Evolutionary conservation across 2,113 vertebrate genomes (phyloP).

Genomic region (Pelecanoides urinatrix): DNA sequence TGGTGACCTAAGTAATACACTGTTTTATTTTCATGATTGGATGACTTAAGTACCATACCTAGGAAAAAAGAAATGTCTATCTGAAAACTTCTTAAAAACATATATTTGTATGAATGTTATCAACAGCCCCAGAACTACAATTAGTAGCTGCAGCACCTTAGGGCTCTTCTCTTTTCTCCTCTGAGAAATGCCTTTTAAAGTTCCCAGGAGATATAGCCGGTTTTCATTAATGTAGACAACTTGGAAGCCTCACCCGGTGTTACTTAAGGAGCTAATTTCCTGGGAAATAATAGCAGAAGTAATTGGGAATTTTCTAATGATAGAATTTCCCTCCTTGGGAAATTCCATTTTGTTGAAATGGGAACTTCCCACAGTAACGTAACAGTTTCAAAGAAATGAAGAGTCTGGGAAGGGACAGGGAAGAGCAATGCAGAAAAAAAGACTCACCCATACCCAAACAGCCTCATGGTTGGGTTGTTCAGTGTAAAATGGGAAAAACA

Average conservation of each 20-base stretch:
- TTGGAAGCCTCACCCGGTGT: neutral
- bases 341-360: slow-evolving; percentile 5
- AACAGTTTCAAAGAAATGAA: neutral
- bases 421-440: neutral
- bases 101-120: neutral
- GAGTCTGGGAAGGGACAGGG: neutral
- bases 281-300: neutral
- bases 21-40: neutral
- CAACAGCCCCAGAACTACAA: neutral
- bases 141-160: neutral
- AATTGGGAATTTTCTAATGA: neutral
- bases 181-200: neutral
- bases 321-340: neutral
- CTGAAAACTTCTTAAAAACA: neutral
- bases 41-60: neutral
- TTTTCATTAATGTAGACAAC: neutral
- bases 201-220: neutral
- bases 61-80: neutral
- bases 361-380: neutral
- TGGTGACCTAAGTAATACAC: neutral
- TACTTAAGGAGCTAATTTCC: neutral
- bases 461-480: neutral
- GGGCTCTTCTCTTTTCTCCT: neutral
- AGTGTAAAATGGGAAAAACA: neutral
- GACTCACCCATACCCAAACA: neutral